Evolutionary conservation across 2,113 vertebrate species (phyloP).

Genomic region (Strigops habroptila): DNA sequence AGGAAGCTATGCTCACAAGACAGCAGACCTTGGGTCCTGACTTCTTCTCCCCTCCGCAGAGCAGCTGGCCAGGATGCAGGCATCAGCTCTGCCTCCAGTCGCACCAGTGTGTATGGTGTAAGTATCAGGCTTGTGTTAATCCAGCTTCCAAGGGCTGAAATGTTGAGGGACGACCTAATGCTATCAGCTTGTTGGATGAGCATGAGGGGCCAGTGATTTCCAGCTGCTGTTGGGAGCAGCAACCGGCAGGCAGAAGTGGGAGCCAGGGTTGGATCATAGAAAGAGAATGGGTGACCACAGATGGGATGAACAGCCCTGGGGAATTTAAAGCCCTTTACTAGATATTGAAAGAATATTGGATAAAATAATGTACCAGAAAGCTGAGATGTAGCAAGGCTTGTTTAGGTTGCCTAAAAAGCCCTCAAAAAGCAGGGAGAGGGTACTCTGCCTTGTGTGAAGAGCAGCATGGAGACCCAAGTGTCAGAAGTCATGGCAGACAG

Average conservation of each 20-base stretch:
- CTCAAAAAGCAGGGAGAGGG: not conserved
- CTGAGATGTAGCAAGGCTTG: not conserved
- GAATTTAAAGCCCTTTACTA: not conserved
- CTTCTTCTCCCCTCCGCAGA: not conserved
- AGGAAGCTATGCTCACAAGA: accelerated
- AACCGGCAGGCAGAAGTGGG: not conserved
- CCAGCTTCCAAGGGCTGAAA: accelerated
- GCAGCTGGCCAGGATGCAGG: not conserved
- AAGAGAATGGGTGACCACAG: not conserved
- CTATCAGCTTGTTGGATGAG: too few relatives aligned
- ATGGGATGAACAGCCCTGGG: not conserved
- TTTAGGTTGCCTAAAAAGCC: not conserved
- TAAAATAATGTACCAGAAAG: not conserved
- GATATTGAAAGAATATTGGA: not conserved
- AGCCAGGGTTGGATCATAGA: not conserved
- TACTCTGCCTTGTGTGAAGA: not conserved
- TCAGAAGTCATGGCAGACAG: not conserved
- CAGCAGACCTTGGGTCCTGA: accelerated
- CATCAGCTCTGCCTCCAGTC: not conserved
- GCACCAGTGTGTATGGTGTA: accelerated
- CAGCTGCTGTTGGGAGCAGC: not conserved
- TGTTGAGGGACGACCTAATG: accelerated
- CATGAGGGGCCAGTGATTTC: accelerated
- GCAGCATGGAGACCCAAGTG: not conserved
- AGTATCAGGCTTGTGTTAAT: not conserved